Base-by-base conservation (phyloP, 2,113 vertebrate species). In the Tyrannus savana region DNA sequence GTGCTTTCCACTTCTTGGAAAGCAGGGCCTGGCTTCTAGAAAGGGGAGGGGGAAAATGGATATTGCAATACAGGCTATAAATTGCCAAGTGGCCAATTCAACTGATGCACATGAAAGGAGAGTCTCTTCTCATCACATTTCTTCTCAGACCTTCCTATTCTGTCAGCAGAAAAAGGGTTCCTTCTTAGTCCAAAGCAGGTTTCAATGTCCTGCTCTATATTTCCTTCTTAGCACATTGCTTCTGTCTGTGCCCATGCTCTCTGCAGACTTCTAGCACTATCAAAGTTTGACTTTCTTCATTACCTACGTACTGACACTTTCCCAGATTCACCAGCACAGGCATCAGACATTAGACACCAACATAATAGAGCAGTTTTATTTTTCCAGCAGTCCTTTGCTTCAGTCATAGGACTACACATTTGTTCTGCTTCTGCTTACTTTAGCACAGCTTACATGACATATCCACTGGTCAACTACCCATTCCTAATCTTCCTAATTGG, bases 1-100 rank as follows among this genome's bases (percentile, higher is more conserved):
- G 66, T 62, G 84, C 80, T 87, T 62, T 69, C 86, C 85, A 84
- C 90, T 93, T 90, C 73, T 94, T 95, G 83, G 87, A 86, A 96
- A 90, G 92, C 64, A 90, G 47, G 52, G 56, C 52, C 86, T 89
- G 84, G 71, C 58, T 84, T 92, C 90, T 64, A 67, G 68, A 94
- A 90, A 64, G 52, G 30, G 75, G 15, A 71, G 35, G 22, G 62
- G 4, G 1, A 41, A 91, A 87, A 83, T 64, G 49, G 53, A 18
- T 92, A 30, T 88, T 81, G 69, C 62, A 84, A 64, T 46, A 92
- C 72, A 91, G 68, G 39, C 44, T 96, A 88, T 92, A 92, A 95
- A 96, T 84, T 96, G 52, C 53, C 41, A 78, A 95, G 64, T 81
- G 91, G 86, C 72, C 60, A 84, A 93, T 95, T 93, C 49, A 86